These are phyloP conservation scores for Columba janthina DNA, from an alignment of 2,113 vertebrate genomes.

Conservation along the genomic window DNA sequence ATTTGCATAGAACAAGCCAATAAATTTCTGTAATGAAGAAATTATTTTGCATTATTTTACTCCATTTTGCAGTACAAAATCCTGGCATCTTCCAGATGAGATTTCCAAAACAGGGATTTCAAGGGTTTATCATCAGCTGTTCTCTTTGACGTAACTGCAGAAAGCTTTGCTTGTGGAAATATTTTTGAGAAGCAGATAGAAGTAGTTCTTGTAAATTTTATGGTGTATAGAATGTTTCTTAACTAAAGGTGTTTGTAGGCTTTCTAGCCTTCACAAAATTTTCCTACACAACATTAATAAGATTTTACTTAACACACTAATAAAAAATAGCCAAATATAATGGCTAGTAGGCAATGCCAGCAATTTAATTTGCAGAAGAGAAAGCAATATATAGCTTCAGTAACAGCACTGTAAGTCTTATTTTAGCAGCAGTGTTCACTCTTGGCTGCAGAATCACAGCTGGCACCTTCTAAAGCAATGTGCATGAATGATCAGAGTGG, in stretches of 20 bases:
- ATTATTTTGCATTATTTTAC: not conserved
- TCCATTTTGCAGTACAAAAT: not conserved
- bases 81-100: not conserved
- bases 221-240: not conserved
- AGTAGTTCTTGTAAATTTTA: not conserved
- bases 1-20: not conserved
- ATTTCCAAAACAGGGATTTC: not conserved
- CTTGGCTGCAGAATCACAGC: conserved; percentile 7
- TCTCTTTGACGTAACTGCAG: not conserved
- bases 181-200: not conserved
- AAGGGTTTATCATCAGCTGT: not conserved
- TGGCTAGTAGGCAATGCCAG: not conserved
- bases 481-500: not conserved
- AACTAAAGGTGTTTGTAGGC: not conserved
- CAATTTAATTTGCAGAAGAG: not conserved
- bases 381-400: not conserved
- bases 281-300: not conserved
- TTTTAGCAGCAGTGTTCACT: conserved; percentile 27
- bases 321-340: not conserved
- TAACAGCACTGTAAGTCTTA: not conserved
- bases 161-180: not conserved
- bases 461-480: conserved; percentile 25
- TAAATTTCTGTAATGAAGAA: not conserved
- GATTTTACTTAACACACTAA: not conserved
- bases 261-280: not conserved